Evolutionary conservation across 2,888 invertebrate genomes (phyloP), one percentile per base, ranked within the genome.

Genomic region (Ochropleura plecta): DNA sequence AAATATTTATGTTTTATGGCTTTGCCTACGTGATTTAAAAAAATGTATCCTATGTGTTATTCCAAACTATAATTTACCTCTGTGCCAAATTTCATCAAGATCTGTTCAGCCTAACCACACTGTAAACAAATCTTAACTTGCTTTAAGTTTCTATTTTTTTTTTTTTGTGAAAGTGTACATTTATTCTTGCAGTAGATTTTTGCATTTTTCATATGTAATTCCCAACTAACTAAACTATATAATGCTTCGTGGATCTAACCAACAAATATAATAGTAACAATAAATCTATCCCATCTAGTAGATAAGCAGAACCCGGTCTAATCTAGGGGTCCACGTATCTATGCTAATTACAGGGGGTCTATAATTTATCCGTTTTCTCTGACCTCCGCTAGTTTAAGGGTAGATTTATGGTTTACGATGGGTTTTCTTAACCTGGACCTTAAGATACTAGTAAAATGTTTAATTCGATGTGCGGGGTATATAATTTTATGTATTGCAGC

Each of bases 311-410:
- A 82, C 83, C 87, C 83, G 49, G 60, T 70, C 78, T 88, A 87
- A 90, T 90, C 89, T 87, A 72, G 79, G 86, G 89, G 88, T 70
- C 57, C 76, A 51, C 46, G 64, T 91, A 91, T 91, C 91, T 91
- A 91, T 91, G 91, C 90, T 90, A 91, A 91, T 91, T 88, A 79
- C 78, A 63, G 49, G 70, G 90, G 90, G 88, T 88, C 81, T 83
- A 88, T 90, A 87, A 88, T 86, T 90, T 88, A 90, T 91, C 88
- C 86, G 87, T 78, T 86, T 78, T 73, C 80, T 79, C 68, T 81
- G 84, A 85, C 87, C 87, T 84, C 82, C 72, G 70, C 42, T 79
- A 70, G 82, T 81, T 70, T 75, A 12, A 18, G 74, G 70, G 77
- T 75, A 67, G 53, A 78, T 86, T 85, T 87, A 87, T 83, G 69